phyloP scores from a whole-genome alignment of 1,140 invertebrate genomes.

The Trypoxylus dichotomus region DNA sequence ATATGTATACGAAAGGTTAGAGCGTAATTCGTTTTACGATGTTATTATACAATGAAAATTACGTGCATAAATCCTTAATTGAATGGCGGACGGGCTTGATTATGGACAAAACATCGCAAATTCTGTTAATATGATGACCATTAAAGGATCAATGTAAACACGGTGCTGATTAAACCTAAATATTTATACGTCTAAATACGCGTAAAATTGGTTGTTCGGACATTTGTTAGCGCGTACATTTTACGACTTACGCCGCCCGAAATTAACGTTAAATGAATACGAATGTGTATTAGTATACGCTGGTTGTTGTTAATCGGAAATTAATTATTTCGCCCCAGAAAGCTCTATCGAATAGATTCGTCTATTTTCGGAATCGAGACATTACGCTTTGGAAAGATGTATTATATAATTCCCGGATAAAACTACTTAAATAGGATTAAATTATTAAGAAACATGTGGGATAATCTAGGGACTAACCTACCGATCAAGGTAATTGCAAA shows the following conservation, averaged over 20 bases:
- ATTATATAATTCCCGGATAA: no score
- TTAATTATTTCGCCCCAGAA: no score
- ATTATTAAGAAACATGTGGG: no score
- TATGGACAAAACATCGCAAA: neutral
- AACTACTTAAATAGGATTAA: no score
- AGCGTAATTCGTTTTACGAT: neutral
- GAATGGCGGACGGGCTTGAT: neutral
- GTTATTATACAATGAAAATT: neutral
- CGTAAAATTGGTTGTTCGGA: neutral
- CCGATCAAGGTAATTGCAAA: no score
- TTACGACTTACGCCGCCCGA: neutral
- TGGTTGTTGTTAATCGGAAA: neutral
- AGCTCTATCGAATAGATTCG: no score
- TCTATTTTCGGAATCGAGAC: no score
- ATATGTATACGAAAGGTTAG: no score
- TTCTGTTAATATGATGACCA: neutral
- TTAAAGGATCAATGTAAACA: constrained; percentile 7
- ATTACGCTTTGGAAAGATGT: no score
- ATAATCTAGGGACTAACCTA: no score
- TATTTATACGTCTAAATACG: neutral
- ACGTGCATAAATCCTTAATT: neutral
- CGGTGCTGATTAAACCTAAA: neutral
- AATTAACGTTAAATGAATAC: neutral
- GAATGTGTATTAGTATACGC: neutral
- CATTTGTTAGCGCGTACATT: neutral